Conservation (phyloP, 2,113 vertebrate genomes). For the Machaerirhynchus nigripectus region DNA sequence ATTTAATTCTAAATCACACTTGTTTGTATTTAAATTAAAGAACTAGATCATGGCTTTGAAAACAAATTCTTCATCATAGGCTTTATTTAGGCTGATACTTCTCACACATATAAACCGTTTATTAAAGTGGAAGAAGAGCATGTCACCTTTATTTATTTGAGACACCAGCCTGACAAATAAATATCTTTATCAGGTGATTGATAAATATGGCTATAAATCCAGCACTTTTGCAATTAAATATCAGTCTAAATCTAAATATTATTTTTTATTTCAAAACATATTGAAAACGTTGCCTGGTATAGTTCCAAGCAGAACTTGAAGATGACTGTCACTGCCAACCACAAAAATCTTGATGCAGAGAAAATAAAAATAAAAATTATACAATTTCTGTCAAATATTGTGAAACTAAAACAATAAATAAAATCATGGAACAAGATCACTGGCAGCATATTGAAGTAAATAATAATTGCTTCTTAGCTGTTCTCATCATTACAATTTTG, state of each 20-base stretch:
- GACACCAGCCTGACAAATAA: neutral
- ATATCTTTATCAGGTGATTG: neutral
- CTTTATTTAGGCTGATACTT: neutral
- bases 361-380: neutral
- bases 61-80: neutral
- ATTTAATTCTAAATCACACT: neutral
- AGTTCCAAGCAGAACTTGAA: neutral
- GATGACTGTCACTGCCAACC: neutral
- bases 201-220: neutral
- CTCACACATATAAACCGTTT: neutral
- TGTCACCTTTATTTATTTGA: neutral
- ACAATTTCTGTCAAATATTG: neutral
- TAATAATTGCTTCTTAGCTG: constrained; percentile 5
- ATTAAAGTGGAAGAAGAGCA: neutral
- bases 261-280: neutral
- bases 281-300: neutral
- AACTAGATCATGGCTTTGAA: neutral
- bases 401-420: constrained; percentile 27
- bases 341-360: neutral
- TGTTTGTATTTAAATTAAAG: constrained; percentile 14
- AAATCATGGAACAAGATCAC: constrained; percentile 6
- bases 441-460: constrained; percentile 5
- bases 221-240: neutral
- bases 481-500: constrained; percentile 5
- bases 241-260: neutral